Evolutionary conservation across 2,113 vertebrate species (phyloP), one percentile per base, ranked within the genome.

Genomic region (Blennius ocellaris): DNA sequence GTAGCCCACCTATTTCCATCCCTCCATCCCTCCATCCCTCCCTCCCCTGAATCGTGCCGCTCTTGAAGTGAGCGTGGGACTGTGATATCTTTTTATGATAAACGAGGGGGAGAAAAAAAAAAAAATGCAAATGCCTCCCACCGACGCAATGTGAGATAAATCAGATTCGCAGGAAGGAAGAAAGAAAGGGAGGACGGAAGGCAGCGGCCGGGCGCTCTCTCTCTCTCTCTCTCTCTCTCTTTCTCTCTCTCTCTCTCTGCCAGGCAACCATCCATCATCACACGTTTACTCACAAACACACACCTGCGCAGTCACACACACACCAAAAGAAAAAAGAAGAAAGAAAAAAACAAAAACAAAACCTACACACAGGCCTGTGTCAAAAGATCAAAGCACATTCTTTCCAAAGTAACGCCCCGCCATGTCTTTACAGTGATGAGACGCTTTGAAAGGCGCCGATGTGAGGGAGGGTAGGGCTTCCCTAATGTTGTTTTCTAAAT

Each of bases 71-170:
- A 83, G 91, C 90, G 92, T 93, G 90, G 92, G 91, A 87, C 90
- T 89, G 89, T 71, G 87, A 92, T 90, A 92, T 92, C 90, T 93
- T 92, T 90, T 92, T 90, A 92, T 91, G 90, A 93, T 92, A 92
- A 92, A 89, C 64, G 91, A 90, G 91, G 84, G 81, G 82, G 88
- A 87, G 87, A 77, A 71, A 85, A 84, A 81, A 81, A 81, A 59
- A 88, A 87, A 93, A 92, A 93, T 93, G 90, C 87, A 86, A 92
- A 92, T 92, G 91, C 80, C 75, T 89, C 88, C 89, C 91, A 87
- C 92, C 90, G 69, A 92, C 91, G 91, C 92, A 92, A 86, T 48
- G 71, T 21, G 68, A 90, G 88, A 92, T 89, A 90, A 92, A 91
- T 87, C 83, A 83, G 78, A 87, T 88, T 78, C 69, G 30, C 80